These are phyloP conservation scores for Cherax quadricarinatus DNA, from an alignment of 1,140 invertebrate genomes.

Conservation along the genomic window DNA sequence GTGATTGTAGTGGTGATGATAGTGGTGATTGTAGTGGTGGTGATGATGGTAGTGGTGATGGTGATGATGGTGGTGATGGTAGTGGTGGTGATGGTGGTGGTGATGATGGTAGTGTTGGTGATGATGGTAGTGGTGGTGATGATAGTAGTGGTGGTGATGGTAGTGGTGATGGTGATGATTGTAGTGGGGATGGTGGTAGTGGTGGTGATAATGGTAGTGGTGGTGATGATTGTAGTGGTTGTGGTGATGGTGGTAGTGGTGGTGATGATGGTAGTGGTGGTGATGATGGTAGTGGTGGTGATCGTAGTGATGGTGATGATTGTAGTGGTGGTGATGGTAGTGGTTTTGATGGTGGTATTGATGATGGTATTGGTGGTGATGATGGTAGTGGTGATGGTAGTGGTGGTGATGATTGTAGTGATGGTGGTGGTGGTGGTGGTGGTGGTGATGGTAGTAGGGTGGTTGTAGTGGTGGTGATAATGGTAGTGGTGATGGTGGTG, in stretches of 20 bases:
- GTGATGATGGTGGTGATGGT: not conserved
- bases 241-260: not conserved
- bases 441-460: no score
- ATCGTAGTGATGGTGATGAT: no score
- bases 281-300: not conserved
- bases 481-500: no score
- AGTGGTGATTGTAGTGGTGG: not conserved
- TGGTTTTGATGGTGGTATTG: no score
- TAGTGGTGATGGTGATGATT: not conserved
- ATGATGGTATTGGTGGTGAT: no score
- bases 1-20: not conserved
- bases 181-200: not conserved
- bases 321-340: no score
- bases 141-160: not conserved
- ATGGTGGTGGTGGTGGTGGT: no score
- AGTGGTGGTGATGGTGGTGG: not conserved
- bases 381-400: not conserved
- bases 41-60: not conserved
- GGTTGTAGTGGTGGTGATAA: no score
- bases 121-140: no score
- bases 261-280: slow-evolving; percentile 9
- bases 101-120: not conserved
- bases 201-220: no score
- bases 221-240: not conserved
- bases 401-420: no score